Conservation (phyloP, 2,797 vertebrate genomes). For the Macropus fuliginosus region DNA sequence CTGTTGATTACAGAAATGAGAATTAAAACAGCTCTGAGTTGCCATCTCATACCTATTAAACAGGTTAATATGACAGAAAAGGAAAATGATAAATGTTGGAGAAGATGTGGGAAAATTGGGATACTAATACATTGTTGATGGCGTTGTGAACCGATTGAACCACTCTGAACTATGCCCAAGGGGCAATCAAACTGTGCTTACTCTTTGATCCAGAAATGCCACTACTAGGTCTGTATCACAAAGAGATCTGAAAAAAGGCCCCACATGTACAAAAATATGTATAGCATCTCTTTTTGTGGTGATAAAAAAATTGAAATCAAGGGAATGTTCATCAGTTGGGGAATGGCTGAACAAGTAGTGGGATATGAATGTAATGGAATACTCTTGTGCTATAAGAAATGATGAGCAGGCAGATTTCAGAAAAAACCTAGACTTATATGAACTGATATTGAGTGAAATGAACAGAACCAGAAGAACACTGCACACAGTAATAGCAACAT, state of each 20-base stretch:
- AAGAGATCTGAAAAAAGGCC: background rate
- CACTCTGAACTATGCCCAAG: background rate
- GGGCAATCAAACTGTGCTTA: background rate
- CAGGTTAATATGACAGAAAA: background rate
- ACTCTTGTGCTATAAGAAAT: background rate
- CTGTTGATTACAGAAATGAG: background rate
- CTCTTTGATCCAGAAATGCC: background rate
- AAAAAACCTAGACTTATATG: background rate
- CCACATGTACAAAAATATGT: no score
- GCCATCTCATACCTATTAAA: background rate
- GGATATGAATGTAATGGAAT: background rate
- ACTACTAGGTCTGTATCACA: background rate
- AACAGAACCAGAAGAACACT: background rate
- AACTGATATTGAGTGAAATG: background rate
- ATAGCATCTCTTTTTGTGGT: background rate
- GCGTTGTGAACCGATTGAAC: background rate
- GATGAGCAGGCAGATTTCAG: background rate
- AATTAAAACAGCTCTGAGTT: background rate
- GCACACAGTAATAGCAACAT: background rate
- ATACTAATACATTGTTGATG: background rate
- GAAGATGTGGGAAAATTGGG: background rate
- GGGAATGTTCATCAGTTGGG: background rate
- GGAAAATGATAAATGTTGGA: background rate
- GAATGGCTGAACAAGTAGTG: background rate
- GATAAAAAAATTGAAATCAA: background rate